Conservation (phyloP, 2,113 vertebrate genomes). For the Typhlomys cinereus region DNA sequence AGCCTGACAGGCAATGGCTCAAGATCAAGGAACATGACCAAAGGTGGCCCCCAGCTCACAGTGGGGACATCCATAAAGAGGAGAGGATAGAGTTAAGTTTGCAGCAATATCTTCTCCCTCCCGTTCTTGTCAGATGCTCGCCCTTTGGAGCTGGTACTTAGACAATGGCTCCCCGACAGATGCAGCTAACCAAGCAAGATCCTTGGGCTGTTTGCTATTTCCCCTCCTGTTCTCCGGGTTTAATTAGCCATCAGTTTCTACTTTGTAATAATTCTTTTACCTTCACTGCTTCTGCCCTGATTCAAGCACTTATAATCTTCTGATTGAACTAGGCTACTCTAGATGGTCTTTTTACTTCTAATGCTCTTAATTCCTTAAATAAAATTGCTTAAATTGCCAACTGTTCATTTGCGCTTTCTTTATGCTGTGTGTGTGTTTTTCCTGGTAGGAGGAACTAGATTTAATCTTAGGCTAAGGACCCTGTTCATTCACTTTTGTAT, state of each 20-base stretch:
- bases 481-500: not conserved
- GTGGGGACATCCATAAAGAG: not conserved
- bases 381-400: not conserved
- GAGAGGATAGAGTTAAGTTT: not conserved
- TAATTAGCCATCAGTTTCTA: not conserved
- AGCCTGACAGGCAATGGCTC: not conserved
- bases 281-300: not conserved
- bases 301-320: not conserved
- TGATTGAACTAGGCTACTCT: not conserved
- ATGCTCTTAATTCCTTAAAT: not conserved
- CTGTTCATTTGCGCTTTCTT: not conserved
- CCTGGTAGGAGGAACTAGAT: not conserved
- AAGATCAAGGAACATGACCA: not conserved
- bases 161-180: not conserved
- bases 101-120: not conserved
- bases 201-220: not conserved
- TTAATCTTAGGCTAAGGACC: not conserved
- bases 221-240: not conserved
- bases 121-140: not conserved
- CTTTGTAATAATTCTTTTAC: not conserved
- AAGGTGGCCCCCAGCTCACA: not conserved
- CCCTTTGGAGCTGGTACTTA: not conserved
- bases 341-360: not conserved
- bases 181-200: not conserved
- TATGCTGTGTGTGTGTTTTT: not conserved